A percentile compares a stretch with the other conserved stretches of the same genome.
Evolutionary conservation across 2,888 invertebrate genomes (phyloP).

Genomic region (Conus canariensis): DNA sequence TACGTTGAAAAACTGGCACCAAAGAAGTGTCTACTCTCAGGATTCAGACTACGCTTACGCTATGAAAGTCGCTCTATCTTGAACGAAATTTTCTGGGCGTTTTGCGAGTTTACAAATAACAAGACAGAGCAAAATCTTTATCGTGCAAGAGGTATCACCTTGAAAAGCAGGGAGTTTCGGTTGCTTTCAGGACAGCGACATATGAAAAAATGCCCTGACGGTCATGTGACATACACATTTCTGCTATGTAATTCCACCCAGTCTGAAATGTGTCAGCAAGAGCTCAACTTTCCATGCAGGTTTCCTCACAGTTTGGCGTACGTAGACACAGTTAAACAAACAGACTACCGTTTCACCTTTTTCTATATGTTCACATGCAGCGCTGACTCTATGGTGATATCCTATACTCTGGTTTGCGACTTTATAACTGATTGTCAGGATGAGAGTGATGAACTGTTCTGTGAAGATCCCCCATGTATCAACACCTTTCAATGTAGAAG

Average conservation of each 20-base stretch:
- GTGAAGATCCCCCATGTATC: conserved; percentile 3
- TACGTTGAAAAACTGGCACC: no score
- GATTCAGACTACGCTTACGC: background rate
- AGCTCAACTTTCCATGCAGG: background rate
- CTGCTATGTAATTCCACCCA: background rate
- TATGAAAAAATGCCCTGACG: background rate
- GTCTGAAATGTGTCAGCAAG: background rate
- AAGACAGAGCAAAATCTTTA: background rate
- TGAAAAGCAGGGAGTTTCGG: background rate
- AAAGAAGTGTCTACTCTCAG: background rate
- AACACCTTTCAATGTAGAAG: conserved; percentile 22
- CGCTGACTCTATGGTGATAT: background rate
- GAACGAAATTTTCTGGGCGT: background rate
- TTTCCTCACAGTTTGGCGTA: background rate
- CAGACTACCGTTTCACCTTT: background rate
- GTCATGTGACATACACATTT: background rate
- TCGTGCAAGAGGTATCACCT: background rate
- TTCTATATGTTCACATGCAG: background rate
- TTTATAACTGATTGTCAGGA: background rate
- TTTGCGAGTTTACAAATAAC: background rate
- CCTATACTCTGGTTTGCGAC: conserved; percentile 9
- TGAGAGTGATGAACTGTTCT: background rate
- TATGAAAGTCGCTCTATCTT: background rate
- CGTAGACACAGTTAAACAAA: background rate
- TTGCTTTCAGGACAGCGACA: background rate